A percentile compares a stretch with the other conserved stretches of the same genome.
Conservation (phyloP, 2,888 invertebrate genomes). For the Chrysolina americana region DNA sequence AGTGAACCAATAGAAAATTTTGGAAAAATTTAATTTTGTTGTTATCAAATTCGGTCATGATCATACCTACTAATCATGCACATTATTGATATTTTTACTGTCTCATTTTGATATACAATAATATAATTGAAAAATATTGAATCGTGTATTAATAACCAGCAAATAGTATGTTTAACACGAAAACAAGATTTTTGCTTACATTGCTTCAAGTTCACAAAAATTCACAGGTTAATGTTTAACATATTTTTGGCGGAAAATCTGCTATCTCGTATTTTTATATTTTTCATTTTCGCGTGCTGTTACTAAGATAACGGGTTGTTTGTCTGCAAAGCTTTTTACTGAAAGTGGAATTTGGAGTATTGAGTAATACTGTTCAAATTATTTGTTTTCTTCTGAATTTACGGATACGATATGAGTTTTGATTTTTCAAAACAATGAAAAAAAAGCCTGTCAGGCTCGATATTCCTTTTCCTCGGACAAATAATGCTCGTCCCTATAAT, state of each 20-base stretch:
- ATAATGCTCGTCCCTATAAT: too few species aligned
- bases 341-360: neutral
- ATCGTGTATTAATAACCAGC: neutral
- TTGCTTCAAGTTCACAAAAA: neutral
- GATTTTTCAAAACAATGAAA: too few species aligned
- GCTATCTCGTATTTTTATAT: neutral
- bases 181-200: neutral
- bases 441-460: too few species aligned
- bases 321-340: neutral
- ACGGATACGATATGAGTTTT: too few species aligned
- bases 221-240: neutral
- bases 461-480: too few species aligned
- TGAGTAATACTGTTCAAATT: neutral
- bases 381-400: too few species aligned
- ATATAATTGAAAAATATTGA: neutral
- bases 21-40: too few species aligned
- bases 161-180: neutral
- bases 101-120: too few species aligned
- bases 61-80: too few species aligned
- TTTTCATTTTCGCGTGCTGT: neutral
- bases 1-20: too few species aligned
- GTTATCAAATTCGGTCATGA: too few species aligned
- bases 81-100: too few species aligned
- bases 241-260: neutral
- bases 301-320: neutral